These are phyloP conservation scores for Hyperoplus lanceolatus DNA, from an alignment of 2,797 vertebrate genomes.

Conservation along the genomic window DNA sequence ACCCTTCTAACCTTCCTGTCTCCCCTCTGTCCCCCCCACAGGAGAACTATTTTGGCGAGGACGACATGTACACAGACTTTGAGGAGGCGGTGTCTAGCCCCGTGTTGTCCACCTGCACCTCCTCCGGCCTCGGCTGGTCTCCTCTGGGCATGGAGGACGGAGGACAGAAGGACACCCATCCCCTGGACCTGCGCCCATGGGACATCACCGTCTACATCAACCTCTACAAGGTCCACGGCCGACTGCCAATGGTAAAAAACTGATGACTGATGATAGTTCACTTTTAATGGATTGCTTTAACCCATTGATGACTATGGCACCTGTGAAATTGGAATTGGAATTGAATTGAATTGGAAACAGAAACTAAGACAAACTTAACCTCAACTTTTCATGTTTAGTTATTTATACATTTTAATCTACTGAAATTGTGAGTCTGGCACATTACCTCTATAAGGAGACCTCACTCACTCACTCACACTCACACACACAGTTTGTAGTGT, in stretches of 20 bases:
- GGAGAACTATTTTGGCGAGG: slow-evolving; percentile 99
- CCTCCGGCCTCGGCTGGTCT: slow-evolving; percentile 95
- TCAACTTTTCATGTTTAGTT: too few species aligned
- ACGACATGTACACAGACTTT: slow-evolving; percentile 99
- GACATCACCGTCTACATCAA: slow-evolving; percentile 98
- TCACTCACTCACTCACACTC: too few species aligned
- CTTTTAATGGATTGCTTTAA: not conserved
- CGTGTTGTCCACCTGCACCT: slow-evolving; percentile 92
- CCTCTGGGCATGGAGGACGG: slow-evolving; percentile 91
- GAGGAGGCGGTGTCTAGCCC: slow-evolving; percentile 94
- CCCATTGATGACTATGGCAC: too few species aligned
- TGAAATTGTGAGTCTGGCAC: too few species aligned
- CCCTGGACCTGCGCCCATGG: slow-evolving; percentile 94
- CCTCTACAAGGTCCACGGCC: slow-evolving; percentile 97
- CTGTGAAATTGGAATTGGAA: too few species aligned
- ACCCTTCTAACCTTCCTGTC: not conserved
- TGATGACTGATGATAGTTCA: slow-evolving; percentile 8
- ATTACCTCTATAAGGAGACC: too few species aligned
- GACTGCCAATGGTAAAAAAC: slow-evolving; percentile 92
- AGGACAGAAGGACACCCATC: slow-evolving; percentile 88
- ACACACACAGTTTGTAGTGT: too few species aligned
- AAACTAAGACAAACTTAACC: too few species aligned
- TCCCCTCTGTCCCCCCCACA: slow-evolving; percentile 54
- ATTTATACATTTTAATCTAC: too few species aligned
- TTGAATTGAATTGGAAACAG: too few species aligned